Base-by-base conservation (phyloP, 2,113 vertebrate genomes). In the human (Homo sapiens) region DNA sequence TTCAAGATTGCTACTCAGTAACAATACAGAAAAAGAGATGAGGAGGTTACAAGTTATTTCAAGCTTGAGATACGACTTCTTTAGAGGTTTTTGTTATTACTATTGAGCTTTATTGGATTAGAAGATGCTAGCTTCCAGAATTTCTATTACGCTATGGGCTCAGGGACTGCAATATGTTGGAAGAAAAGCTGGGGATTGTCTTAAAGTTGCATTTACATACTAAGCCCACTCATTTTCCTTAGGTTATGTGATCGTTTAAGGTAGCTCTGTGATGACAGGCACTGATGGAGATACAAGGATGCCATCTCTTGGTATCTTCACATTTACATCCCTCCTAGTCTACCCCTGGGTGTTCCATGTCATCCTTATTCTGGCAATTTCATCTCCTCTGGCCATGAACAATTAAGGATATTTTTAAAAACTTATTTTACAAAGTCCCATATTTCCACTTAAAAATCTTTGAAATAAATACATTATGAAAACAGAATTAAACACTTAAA, bases 401-500 rank as follows among this genome's bases (percentile, higher is more conserved):
- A 59, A 45, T n/a, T 59, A 85, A 93, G 61, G 23, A 32, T 35
- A 48, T 38, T 66, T 45, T 45, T 82, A 8, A 25, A 57, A 76
- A 61, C 18, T 88, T 45, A 82, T 90, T 73, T 93, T 93, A 84
- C 32, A 16, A 85, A 95, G n/a, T 80, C 9, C 6, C 8, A 30
- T 73, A 16, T 89, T 90, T 73, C 81, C 23, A 78, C 35, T 61
- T 92, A 78, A 57, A 95, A 89, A 40, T 70, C 79, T 92, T 88
- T 97, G 61, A 94, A 45, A 70, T 61, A 83, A 43, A 57, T 35
- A 76, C 20, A 78, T 11, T 20, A 35, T 94, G 43, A 81, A 86
- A 94, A 94, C 48, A 73, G 35, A 85, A 32, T 81, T 80, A 79
- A 92, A 94, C 27, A 59, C 18, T 81, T 80, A 68, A 90, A 93